Percentiles rank a stretch among this genome's conserved stretches.
These are phyloP conservation scores for Chymomyza fuscimana DNA, from an alignment of 2,888 invertebrate species.

Conservation along the genomic window DNA sequence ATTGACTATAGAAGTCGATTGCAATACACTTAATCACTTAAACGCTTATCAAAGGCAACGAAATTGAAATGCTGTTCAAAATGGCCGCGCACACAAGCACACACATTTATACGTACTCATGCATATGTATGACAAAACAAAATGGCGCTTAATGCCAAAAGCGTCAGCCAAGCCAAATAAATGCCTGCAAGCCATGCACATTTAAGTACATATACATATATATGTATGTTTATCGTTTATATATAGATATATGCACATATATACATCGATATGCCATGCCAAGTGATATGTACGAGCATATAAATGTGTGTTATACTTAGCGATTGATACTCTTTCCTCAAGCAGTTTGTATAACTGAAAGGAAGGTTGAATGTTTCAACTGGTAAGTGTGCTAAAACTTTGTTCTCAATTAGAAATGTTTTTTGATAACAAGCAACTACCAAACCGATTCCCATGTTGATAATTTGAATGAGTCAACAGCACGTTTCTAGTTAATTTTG, in stretches of 20 bases:
- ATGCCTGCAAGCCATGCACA: not conserved
- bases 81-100: conserved; percentile 2
- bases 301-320: not conserved
- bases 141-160: conserved; percentile 28
- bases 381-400: too few species aligned
- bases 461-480: too few species aligned
- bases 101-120: not conserved
- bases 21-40: conserved; percentile 48
- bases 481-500: too few species aligned
- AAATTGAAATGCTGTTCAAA: conserved; percentile 16
- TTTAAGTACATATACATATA: not conserved
- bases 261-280: too few species aligned
- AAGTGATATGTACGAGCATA: not conserved
- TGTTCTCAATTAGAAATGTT: too few species aligned
- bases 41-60: conserved; percentile 36
- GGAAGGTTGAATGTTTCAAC: too few species aligned
- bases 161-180: not conserved
- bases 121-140: conserved; percentile 28
- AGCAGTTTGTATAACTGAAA: not conserved
- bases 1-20: not conserved
- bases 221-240: not conserved
- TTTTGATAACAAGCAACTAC: too few species aligned
- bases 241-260: too few species aligned
- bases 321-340: not conserved
- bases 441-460: too few species aligned